Percentiles rank a stretch among this genome's conserved stretches.
phyloP scores from a whole-genome alignment of 2,113 vertebrate species.

The Tragelaphus strepsiceros region DNA sequence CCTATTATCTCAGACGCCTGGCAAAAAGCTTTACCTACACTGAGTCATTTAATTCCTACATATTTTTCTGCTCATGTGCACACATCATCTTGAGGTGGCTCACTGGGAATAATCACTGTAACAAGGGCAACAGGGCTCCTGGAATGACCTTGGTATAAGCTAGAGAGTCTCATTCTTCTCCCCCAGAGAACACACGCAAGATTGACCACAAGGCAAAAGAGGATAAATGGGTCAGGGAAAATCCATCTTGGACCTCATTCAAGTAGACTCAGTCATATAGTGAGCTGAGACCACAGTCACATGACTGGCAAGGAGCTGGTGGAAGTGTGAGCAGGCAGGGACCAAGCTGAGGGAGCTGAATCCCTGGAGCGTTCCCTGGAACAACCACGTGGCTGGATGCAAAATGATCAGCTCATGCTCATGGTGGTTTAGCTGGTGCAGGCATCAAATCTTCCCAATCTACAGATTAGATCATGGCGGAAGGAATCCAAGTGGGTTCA shows the following conservation, averaged over 20 bases:
- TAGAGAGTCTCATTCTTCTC: not conserved
- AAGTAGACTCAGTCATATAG: not conserved
- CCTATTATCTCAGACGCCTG: not conserved
- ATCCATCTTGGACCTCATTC: not conserved
- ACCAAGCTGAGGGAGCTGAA: not conserved
- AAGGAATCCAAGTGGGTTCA: not conserved
- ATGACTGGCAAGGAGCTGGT: not conserved
- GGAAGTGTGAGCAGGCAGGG: not conserved
- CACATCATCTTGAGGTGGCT: not conserved
- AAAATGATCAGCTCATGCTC: not conserved
- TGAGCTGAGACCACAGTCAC: not conserved
- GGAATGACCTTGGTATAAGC: not conserved
- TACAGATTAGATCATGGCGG: not conserved
- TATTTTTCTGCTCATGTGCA: not conserved
- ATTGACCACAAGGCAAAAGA: not conserved
- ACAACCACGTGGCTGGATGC: not conserved
- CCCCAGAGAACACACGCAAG: not conserved
- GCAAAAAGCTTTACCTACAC: not conserved
- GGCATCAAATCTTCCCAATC: not conserved
- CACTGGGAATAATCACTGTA: not conserved
- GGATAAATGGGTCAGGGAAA: not conserved
- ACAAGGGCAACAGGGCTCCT: not conserved
- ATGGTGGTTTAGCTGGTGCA: not conserved
- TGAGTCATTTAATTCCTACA: not conserved
- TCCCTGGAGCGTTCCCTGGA: not conserved